Base-by-base conservation (phyloP, 2,113 vertebrate genomes). In the Carassius gibelio region DNA sequence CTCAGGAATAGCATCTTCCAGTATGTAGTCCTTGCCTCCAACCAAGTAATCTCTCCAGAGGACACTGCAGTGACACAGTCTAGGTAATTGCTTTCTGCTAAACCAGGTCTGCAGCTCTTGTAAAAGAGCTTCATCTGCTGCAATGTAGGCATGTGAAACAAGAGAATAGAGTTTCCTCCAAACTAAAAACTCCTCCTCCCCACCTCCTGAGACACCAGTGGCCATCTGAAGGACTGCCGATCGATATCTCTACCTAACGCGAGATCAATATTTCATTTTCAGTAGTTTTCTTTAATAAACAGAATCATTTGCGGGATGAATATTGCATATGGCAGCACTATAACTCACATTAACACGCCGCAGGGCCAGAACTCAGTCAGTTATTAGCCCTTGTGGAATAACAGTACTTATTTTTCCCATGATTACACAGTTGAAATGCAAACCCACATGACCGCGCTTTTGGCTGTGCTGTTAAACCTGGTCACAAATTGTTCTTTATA, bases 261-360 rank as follows among this genome's bases (percentile, higher is more conserved):
- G 74, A 83, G 62, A 84, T 87, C 86, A 71, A 84, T 90, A 87
- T 90, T 88, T 87, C 68, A 90, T 88, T 87, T 87, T 84, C 81
- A 78, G 75, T 38, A 42, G 36, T 87, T 88, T 86, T 87, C 71
- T 84, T 86, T 88, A 75, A 88, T 82, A 88, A 90, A 86, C 84
- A 87, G 76, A 87, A 87, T 79, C 52, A 87, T 80, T 88, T 84
- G 38, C 82, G 19, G 8, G 17, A 45, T 19, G 59, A 82, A 78
- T 82, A 84, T 88, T 78, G 80, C 82, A 86, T 45, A 75, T 13
- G 81, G 14, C 45, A 75, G 61, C 75, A 61, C 61, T 80, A 83
- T 83, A 48, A 88, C 64, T 84, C 26, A 84, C 81, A 71, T 34
- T 75, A 38, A 84, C 52, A 76, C 26, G 45, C 57, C 82, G 75